Percentiles rank a stretch among this genome's conserved stretches.
Evolutionary conservation across 2,888 invertebrate genomes (phyloP).

Genomic region (Luperina nickerlii): DNA sequence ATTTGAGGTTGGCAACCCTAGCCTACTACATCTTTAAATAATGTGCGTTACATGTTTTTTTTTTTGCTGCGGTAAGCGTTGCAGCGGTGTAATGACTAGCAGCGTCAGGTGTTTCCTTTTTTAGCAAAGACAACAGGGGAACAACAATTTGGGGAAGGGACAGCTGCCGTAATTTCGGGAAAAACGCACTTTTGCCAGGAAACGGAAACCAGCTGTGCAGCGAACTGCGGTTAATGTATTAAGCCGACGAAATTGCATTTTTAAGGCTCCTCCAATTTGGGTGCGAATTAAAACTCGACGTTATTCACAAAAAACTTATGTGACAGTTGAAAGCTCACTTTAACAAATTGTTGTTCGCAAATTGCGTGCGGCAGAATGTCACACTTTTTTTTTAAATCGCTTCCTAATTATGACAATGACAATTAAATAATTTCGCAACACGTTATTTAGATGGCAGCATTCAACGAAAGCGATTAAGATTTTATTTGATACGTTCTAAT

Average conservation of each 20-base stretch:
- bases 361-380: conserved; percentile 41
- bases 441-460: conserved; percentile 31
- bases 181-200: conserved; percentile 86
- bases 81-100: conserved; percentile 28
- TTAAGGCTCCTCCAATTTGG: conserved; percentile 86
- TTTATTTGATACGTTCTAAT: conserved; percentile 42
- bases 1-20: too few species aligned
- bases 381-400: conserved; percentile 25
- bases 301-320: conserved; percentile 54
- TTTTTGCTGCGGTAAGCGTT: conserved; percentile 8
- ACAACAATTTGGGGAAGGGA: conserved; percentile 73
- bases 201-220: conserved; percentile 89
- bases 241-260: conserved; percentile 88
- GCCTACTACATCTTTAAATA: not conserved
- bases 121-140: conserved; percentile 36
- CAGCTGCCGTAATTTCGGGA: conserved; percentile 84
- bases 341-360: conserved; percentile 40
- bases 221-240: conserved; percentile 84
- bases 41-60: not conserved
- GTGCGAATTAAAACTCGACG: conserved; percentile 65
- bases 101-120: conserved; percentile 57
- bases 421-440: conserved; percentile 26
- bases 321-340: conserved; percentile 45
- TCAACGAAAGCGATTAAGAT: conserved; percentile 18
- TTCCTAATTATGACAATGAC: conserved; percentile 27